Percentiles rank a stretch among this genome's conserved stretches.
Evolutionary conservation across 2,888 invertebrate species (phyloP).

Genomic region (Monopis laevigella): DNA sequence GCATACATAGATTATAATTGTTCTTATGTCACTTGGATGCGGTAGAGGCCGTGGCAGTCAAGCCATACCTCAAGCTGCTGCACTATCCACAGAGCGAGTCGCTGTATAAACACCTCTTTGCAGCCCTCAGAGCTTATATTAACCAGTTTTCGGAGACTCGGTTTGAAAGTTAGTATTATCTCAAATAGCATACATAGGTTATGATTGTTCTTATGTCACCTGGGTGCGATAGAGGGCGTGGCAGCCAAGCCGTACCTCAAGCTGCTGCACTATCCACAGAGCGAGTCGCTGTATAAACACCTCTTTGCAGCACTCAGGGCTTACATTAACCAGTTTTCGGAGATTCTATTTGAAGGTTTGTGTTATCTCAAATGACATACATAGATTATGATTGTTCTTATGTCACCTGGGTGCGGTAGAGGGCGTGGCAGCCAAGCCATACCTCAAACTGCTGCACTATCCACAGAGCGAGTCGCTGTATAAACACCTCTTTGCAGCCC

Average conservation of each 20-base stretch:
- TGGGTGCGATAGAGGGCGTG: constrained; percentile 80
- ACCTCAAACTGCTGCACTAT: constrained; percentile 84
- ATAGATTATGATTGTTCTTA: constrained; percentile 84
- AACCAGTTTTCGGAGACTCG: constrained; percentile 86
- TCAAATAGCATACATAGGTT: too few species aligned
- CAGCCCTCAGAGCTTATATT: constrained; percentile 89
- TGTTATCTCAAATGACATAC: too few species aligned
- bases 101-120: constrained; percentile 90
- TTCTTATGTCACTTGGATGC: constrained; percentile 84
- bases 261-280: constrained; percentile 90
- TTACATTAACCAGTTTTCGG: constrained; percentile 90
- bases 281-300: constrained; percentile 89
- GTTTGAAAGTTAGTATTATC: constrained; percentile 90
- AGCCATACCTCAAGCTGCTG: constrained; percentile 86
- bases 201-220: constrained; percentile 84
- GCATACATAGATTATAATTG: too few species aligned
- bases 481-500: constrained; percentile 90
- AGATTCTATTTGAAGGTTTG: constrained; percentile 86
- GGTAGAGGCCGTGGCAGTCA: constrained; percentile 83
- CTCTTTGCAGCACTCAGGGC: constrained; percentile 91
- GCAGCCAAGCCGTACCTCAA: constrained; percentile 87
- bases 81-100: constrained; percentile 92
- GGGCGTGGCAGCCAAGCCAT: constrained; percentile 84
- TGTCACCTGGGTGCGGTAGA: constrained; percentile 83
- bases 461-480: constrained; percentile 92